Evolutionary conservation across 2,113 vertebrate genomes (phyloP), one percentile per base, ranked within the genome.

Genomic region (Condylura cristata): DNA sequence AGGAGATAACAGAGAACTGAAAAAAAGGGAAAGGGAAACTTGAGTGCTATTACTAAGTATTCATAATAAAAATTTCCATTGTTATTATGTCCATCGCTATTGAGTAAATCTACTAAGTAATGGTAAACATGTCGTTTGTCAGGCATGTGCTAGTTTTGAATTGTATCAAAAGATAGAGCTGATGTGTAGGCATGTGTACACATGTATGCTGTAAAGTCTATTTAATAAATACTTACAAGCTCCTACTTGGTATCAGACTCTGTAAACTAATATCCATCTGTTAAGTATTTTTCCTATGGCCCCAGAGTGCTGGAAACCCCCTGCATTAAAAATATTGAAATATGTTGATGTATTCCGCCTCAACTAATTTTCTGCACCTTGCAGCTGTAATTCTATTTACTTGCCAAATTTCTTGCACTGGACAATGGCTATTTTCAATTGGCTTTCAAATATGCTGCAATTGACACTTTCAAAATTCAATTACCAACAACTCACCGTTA

Each of bases 241-340:
- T 17, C 30, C 18, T 30, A 17, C 4, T 34, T 37, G 68, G 2
- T 44, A 63, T 78, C 71, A 86, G 30, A 86, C 2, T 20, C 56
- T 37, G 5, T 11, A 79, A 85, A 90, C 41, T 53, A 58, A 24
- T 51, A 58, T 6, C 56, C 3, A 83, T 22, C 56, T 16, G 32
- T 75, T 44, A 75, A 39, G 1, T 53, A n/a, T 51, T 32, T 79
- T 58, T 58, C 39, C 90, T 53, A 46, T n/a, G 78, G 10, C 3
- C 16, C 14, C 63, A 18, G 53, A 92, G 58, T 10, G 34, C 51
- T 37, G 7, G 30, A 72, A 72, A 51, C 3, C 24, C 13, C 12
- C 14, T 76, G n/a, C 30, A 93, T 83, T 93, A 87, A 78, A 89
- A 89, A 86, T 13, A 39, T 10, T 72, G 70, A 86, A 91, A 70